Conservation (phyloP, 2,888 invertebrate genomes). For the Panopea generosa region DNA sequence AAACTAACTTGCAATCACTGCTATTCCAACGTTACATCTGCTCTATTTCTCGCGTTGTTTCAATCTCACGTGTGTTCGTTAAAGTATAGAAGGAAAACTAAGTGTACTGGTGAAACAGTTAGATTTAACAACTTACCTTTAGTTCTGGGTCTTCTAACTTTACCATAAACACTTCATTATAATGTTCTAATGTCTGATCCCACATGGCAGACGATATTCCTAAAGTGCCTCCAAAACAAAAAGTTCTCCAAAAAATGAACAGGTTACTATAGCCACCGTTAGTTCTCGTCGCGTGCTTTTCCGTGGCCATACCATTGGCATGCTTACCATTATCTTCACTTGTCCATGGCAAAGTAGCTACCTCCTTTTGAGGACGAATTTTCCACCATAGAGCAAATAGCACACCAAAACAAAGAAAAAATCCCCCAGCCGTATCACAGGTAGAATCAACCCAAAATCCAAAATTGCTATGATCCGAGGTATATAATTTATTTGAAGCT, state of each 20-base stretch:
- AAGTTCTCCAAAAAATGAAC: slow-evolving; percentile 74
- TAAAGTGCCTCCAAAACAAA: slow-evolving; percentile 72
- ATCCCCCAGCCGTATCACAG: slow-evolving; percentile 91
- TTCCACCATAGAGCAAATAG: slow-evolving; percentile 70
- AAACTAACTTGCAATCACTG: too few species aligned
- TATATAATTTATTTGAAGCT: slow-evolving; percentile 62
- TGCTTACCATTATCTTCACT: slow-evolving; percentile 31
- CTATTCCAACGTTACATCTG: too few species aligned
- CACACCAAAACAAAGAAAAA: slow-evolving; percentile 86
- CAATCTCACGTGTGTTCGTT: too few species aligned
- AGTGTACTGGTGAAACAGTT: too few species aligned
- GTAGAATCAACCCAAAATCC: slow-evolving; percentile 94
- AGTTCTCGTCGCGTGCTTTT: slow-evolving; percentile 51
- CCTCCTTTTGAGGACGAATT: slow-evolving; percentile 55
- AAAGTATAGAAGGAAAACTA: too few species aligned
- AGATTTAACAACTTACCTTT: slow-evolving; percentile 67
- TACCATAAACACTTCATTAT: slow-evolving; percentile 67
- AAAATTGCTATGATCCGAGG: slow-evolving; percentile 88
- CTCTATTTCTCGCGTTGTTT: too few species aligned
- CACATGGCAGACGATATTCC: slow-evolving; percentile 74
- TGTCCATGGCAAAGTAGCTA: slow-evolving; percentile 53
- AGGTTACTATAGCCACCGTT: slow-evolving; percentile 66
- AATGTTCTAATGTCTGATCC: slow-evolving; percentile 73
- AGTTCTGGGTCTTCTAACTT: slow-evolving; percentile 61
- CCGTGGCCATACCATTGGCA: slow-evolving; percentile 33